Evolutionary conservation across 2,888 invertebrate genomes (phyloP).

Genomic region (Oxyteleia sp.): DNA sequence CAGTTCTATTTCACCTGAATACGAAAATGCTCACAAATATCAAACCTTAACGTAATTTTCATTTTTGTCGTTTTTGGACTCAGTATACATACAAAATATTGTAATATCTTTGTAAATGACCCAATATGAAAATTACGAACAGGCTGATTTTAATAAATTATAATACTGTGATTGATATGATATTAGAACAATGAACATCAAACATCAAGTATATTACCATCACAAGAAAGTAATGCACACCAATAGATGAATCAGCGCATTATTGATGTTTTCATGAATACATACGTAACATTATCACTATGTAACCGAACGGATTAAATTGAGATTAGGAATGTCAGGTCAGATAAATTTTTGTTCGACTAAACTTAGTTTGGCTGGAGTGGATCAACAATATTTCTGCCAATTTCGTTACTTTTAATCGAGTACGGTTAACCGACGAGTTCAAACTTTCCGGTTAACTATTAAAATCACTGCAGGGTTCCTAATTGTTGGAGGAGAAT

Average conservation of each 20-base stretch:
- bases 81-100: too few relatives aligned
- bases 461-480: too few relatives aligned
- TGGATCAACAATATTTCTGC: conserved; percentile 10
- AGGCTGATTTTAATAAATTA: neutral
- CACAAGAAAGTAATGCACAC: conserved; percentile 10
- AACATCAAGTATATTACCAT: neutral
- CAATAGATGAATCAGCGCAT: conserved; percentile 8
- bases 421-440: too few relatives aligned
- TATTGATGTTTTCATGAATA: conserved; percentile 3
- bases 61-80: too few relatives aligned
- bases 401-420: neutral
- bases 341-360: conserved; percentile 13
- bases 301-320: conserved; percentile 30
- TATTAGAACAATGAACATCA: conserved; percentile 2
- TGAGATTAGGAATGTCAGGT: conserved; percentile 38
- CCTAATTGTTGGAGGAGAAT: too few relatives aligned
- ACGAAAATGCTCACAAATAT: too few relatives aligned
- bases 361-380: conserved; percentile 21
- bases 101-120: too few relatives aligned
- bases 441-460: too few relatives aligned
- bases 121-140: too few relatives aligned
- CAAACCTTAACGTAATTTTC: too few relatives aligned
- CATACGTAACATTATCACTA: neutral
- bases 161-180: neutral
- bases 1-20: too few relatives aligned